Evolutionary conservation across 2,888 invertebrate genomes (phyloP), one percentile per base, ranked within the genome.

Genomic region (Mayetiola destructor): DNA sequence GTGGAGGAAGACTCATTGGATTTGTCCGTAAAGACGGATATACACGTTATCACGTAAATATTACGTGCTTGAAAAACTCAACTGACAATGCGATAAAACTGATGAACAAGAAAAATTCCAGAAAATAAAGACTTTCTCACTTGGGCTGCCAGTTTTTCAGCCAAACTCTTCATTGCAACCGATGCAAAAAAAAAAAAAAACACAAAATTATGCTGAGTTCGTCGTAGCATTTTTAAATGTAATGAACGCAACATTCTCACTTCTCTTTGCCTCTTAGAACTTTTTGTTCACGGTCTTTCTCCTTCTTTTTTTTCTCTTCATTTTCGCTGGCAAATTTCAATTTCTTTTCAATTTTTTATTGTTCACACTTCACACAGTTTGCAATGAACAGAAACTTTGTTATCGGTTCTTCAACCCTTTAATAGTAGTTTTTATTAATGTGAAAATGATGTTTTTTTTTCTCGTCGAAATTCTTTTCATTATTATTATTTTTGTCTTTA

Each of bases 361-460:
- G 48, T 48, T 48, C 48, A 4, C 32, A 32, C n/a, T 27, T 10
- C 9, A 21, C 21, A 6, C 37, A 37, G 37, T 16, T n/a, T 9
- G 8, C 5, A 37, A 14, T 23, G 42, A n/a, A n/a, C n/a, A n/a
- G n/a, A 48, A 48, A 48, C 48, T 48, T 48, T 48, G 48, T 48
- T 48, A 48, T 48, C 48, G 48, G 48, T 4, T 48, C 27, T 48
- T 48, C 48, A 48, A 48, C 48, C 48, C 48, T 48, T 48, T 48
- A 48, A 48, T 48, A 48, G n/a, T n/a, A n/a, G 48, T 48, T 27
- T 16, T 14, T 48, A 27, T 48, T 48, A 48, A 48, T 48, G 48
- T 27, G 48, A 48, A 48, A n/a, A n/a, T n/a, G n/a, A n/a, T n/a
- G n/a, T n/a, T n/a, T n/a, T n/a, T n/a, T n/a, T n/a, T n/a, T n/a